phyloP scores from a whole-genome alignment of 2,888 invertebrate species.

The Agonopterix arenella region DNA sequence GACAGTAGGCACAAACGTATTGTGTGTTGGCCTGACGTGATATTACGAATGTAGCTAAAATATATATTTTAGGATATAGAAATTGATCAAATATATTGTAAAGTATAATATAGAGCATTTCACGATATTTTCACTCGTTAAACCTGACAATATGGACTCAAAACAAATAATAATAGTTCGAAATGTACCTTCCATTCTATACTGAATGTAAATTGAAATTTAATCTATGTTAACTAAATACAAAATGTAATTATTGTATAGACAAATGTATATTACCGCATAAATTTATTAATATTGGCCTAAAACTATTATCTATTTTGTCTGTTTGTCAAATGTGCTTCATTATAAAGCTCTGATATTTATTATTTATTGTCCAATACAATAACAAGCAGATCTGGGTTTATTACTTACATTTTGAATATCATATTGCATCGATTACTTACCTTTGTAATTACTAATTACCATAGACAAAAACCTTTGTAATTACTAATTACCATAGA shows the following conservation, averaged over 20 bases:
- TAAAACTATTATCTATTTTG: slow-evolving; percentile 19
- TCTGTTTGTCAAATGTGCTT: slow-evolving; percentile 20
- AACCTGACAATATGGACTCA: slow-evolving; percentile 54
- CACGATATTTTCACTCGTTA: slow-evolving; percentile 48
- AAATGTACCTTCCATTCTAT: slow-evolving; percentile 31
- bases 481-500: no score
- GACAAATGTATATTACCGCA: slow-evolving; percentile 28
- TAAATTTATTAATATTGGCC: slow-evolving; percentile 28
- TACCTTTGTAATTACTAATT: no score
- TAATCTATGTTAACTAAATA: slow-evolving; percentile 19
- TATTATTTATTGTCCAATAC: not conserved
- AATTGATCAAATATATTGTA: slow-evolving; percentile 27
- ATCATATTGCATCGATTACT: not conserved
- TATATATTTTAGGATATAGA: slow-evolving; percentile 30
- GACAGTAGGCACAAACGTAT: slow-evolving; percentile 28
- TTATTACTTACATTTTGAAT: not conserved
- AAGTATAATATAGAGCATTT: slow-evolving; percentile 23
- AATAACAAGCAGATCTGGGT: not conserved
- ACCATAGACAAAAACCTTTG: no score
- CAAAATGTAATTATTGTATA: slow-evolving; percentile 19
- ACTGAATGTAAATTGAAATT: slow-evolving; percentile 20
- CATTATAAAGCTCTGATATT: not conserved
- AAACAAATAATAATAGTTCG: slow-evolving; percentile 20
- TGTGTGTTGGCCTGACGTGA: slow-evolving; percentile 49
- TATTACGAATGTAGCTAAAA: slow-evolving; percentile 57